Conservation (phyloP, 1,140 invertebrate species). For the Helicoverpa armigera region DNA sequence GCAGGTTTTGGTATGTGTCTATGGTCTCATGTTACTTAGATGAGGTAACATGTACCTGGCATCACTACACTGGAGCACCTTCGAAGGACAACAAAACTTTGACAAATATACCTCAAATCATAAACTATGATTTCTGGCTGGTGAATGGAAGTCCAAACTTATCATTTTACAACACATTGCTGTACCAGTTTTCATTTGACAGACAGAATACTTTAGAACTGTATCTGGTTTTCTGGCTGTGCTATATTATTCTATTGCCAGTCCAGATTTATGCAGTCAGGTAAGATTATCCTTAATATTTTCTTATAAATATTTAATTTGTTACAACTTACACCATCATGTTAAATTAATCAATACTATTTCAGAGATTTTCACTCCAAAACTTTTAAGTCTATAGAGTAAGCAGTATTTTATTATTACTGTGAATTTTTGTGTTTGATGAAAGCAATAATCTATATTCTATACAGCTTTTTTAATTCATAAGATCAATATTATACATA, state of each 20-base stretch:
- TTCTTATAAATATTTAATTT: not conserved
- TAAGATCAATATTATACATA: not conserved
- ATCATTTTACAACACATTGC: conserved; percentile 93
- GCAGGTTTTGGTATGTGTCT: conserved; percentile 98
- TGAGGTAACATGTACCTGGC: conserved; percentile 93
- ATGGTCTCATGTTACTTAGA: conserved; percentile 96
- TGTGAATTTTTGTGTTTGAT: conserved; percentile 22
- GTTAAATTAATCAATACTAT: conserved; percentile 19
- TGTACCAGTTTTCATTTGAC: conserved; percentile 99
- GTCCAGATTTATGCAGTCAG: conserved; percentile 96
- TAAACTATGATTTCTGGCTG: conserved; percentile 98
- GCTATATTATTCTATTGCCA: conserved; percentile 95
- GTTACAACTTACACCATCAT: not conserved
- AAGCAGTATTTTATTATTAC: conserved; percentile 38
- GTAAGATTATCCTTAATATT: conserved; percentile 61
- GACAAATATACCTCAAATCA: conserved; percentile 72
- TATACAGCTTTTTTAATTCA: not conserved
- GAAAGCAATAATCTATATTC: conserved; percentile 5
- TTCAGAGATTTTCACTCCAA: conserved; percentile 40
- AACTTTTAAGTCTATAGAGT: conserved; percentile 33
- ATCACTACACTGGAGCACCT: conserved; percentile 88
- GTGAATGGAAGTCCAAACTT: conserved; percentile 98
- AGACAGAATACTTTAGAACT: conserved; percentile 97
- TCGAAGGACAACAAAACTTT: conserved; percentile 73
- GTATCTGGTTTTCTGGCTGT: conserved; percentile 95